Conservation (phyloP, 2,888 invertebrate genomes). For the Dolomedes plantarius region DNA sequence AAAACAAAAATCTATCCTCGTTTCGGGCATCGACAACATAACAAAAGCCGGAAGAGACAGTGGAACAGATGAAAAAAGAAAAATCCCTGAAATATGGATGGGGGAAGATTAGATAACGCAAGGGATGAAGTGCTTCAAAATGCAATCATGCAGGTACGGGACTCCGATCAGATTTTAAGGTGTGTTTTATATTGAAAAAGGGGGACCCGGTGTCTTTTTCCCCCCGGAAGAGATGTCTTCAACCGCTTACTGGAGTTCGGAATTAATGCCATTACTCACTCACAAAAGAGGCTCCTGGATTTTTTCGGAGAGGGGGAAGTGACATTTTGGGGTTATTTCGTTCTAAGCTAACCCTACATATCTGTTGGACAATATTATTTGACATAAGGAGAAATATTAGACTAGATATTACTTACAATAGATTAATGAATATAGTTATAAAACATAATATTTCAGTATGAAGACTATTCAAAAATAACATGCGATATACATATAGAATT, state of each 20-base stretch:
- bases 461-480: no score
- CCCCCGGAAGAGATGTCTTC: neutral
- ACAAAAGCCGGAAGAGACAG: neutral
- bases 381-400: no score
- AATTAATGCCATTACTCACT: conserved; percentile 11
- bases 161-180: conserved; percentile 13
- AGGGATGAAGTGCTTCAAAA: neutral
- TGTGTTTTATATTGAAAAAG: conserved; percentile 13
- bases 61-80: neutral
- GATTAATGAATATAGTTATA: no score
- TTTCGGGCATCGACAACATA: neutral
- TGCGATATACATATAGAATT: no score
- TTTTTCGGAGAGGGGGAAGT: neutral
- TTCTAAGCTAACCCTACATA: no score
- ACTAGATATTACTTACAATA: no score
- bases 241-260: neutral
- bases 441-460: no score
- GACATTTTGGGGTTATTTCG: neutral
- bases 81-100: conserved; percentile 8
- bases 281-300: neutral
- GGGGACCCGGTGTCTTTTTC: neutral
- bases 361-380: no score
- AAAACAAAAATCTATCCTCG: neutral
- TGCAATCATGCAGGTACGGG: conserved; percentile 13
- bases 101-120: conserved; percentile 10